Evolutionary conservation across 2,888 invertebrate genomes (phyloP).

Genomic region (Zhengitettix transpicula): DNA sequence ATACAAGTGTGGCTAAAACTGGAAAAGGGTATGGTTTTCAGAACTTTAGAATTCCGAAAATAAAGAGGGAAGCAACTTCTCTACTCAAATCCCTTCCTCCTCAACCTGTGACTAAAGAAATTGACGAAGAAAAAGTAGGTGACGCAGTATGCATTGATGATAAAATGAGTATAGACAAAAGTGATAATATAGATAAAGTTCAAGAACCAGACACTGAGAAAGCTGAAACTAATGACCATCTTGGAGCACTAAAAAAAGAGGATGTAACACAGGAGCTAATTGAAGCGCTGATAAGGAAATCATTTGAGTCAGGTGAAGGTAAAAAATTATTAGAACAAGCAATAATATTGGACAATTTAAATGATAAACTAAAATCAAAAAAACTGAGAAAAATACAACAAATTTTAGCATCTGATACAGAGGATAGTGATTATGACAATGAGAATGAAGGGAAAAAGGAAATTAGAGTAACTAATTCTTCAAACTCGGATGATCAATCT

Average conservation of each 20-base stretch:
- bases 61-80: conserved; percentile 19
- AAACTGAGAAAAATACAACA: conserved; percentile 39
- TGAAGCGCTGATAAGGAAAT: conserved; percentile 19
- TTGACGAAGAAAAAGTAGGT: conserved; percentile 15
- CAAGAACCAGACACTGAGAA: conserved; percentile 14
- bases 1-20: conserved; percentile 24
- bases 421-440: conserved; percentile 16
- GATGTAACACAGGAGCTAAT: conserved; percentile 21
- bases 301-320: conserved; percentile 20
- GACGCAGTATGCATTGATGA: neutral
- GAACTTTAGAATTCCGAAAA: conserved; percentile 36
- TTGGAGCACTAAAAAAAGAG: conserved; percentile 6
- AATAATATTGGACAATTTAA: conserved; percentile 31
- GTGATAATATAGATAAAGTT: conserved; percentile 15
- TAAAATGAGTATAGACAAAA: conserved; percentile 19
- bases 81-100: conserved; percentile 11
- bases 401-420: conserved; percentile 36
- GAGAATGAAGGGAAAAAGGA: conserved; percentile 1
- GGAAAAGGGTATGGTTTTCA: conserved; percentile 32
- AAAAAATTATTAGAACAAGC: conserved; percentile 25
- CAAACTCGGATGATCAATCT: neutral
- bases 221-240: conserved; percentile 8
- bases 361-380: conserved; percentile 27
- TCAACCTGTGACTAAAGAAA: neutral
- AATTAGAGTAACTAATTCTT: too few relatives aligned